phyloP scores from a whole-genome alignment of 2,113 vertebrate species.

The Leucopsar rothschildi region DNA sequence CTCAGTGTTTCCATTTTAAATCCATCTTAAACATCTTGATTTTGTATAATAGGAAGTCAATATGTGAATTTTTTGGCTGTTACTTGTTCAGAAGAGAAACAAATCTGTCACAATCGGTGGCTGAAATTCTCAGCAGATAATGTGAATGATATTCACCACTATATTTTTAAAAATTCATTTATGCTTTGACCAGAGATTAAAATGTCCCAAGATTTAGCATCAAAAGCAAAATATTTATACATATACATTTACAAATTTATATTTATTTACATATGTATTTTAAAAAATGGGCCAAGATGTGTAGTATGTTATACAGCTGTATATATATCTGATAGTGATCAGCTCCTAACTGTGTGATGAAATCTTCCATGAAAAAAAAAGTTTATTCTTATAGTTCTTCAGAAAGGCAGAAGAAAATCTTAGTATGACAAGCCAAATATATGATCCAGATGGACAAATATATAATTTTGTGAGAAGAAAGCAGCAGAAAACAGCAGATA shows the following conservation, averaged over 20 bases:
- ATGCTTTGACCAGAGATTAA: neutral
- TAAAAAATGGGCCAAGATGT: neutral
- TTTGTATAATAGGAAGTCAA: neutral
- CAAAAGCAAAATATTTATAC: neutral
- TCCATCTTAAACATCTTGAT: neutral
- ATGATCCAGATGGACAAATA: rapidly evolving
- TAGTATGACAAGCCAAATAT: neutral
- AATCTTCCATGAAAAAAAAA: neutral
- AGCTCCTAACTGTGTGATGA: neutral
- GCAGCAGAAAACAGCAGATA: neutral
- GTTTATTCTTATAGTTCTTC: neutral
- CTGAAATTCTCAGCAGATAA: neutral
- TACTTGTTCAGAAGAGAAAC: neutral
- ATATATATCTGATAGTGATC: neutral
- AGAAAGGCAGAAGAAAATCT: neutral
- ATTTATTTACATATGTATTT: neutral
- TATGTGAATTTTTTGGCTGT: neutral
- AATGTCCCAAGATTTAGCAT: neutral
- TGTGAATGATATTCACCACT: neutral
- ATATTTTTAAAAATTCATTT: neutral
- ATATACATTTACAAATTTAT: neutral
- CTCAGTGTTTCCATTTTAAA: neutral
- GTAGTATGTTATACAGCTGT: neutral
- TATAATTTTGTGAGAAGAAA: neutral
- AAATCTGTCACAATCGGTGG: neutral